phyloP scores from a whole-genome alignment of 2,113 vertebrate genomes.

The Ahaetulla prasina region DNA sequence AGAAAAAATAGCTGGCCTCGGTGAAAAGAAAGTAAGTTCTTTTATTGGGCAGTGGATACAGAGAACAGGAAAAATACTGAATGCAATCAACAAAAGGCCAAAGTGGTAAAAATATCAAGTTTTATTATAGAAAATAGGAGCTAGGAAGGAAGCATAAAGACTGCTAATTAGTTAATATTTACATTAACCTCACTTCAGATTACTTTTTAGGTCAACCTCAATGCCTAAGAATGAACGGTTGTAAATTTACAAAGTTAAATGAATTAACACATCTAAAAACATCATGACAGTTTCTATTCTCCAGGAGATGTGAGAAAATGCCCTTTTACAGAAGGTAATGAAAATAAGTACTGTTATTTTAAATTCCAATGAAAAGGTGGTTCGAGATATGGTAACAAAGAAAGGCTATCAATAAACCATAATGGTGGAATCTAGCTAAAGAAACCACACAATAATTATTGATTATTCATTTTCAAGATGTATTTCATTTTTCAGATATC shows the following conservation, averaged over 20 bases:
- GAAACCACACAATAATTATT: neutral
- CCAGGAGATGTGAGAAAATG: neutral
- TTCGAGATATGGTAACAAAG: neutral
- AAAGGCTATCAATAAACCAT: neutral
- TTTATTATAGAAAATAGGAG: neutral
- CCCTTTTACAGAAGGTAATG: neutral
- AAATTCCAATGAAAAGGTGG: neutral
- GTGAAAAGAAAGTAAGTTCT: neutral
- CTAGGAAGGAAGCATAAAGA: neutral
- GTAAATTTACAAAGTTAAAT: slow-evolving; percentile 4
- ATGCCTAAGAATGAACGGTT: neutral
- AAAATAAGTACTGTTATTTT: neutral
- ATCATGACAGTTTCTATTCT: neutral
- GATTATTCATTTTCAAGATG: neutral
- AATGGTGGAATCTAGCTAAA: neutral
- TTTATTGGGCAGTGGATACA: neutral
- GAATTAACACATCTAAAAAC: slow-evolving; percentile 6
- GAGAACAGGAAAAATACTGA: neutral
- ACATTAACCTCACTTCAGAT: neutral
- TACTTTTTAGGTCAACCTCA: neutral
- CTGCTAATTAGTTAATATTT: neutral
- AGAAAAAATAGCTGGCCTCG: neutral
- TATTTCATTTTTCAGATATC: neutral
- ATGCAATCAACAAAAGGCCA: neutral
- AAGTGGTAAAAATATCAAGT: neutral